phyloP scores from a whole-genome alignment of 2,797 vertebrate genomes.

The Pempheris klunzingeri region DNA sequence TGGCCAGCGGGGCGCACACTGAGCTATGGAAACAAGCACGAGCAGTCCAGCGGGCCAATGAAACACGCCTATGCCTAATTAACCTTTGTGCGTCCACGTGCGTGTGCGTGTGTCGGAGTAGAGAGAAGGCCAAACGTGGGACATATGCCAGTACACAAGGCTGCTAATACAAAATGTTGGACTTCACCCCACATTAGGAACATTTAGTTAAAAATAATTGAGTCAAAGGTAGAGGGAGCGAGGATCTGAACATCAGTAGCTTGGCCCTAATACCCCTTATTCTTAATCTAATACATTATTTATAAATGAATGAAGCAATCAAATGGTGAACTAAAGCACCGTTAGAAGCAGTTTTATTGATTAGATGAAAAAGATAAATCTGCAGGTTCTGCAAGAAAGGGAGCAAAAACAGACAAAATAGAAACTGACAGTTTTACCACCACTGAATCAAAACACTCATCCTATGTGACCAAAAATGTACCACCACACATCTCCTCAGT shows the following conservation, averaged over 20 bases:
- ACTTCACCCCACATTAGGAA: conserved; percentile 8
- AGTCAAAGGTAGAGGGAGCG: neutral
- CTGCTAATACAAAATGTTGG: conserved; percentile 7
- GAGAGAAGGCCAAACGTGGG: conserved; percentile 16
- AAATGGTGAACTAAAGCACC: conserved; percentile 17
- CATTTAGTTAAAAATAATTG: conserved; percentile 11
- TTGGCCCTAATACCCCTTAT: neutral
- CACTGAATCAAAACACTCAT: conserved; percentile 37
- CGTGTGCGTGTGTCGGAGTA: conserved; percentile 12
- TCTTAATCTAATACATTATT: neutral
- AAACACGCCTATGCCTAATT: conserved; percentile 74
- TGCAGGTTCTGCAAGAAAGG: conserved; percentile 1
- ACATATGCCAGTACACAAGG: neutral
- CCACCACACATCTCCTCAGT: conserved; percentile 27
- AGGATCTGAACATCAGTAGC: conserved; percentile 22
- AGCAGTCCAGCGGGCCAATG: conserved; percentile 66
- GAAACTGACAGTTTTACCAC: conserved; percentile 16
- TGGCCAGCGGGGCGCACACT: conserved; percentile 43
- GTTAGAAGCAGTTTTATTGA: conserved; percentile 39
- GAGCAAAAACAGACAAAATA: conserved; percentile 3
- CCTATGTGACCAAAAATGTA: conserved; percentile 43
- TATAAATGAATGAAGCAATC: conserved; percentile 23
- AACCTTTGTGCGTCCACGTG: conserved; percentile 47
- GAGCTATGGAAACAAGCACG: conserved; percentile 55
- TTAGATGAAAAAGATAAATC: conserved; percentile 28